Conservation (phyloP, 30 jellyfish, hydroid and myxozoan species). For the Aurelia coerulea region DNA sequence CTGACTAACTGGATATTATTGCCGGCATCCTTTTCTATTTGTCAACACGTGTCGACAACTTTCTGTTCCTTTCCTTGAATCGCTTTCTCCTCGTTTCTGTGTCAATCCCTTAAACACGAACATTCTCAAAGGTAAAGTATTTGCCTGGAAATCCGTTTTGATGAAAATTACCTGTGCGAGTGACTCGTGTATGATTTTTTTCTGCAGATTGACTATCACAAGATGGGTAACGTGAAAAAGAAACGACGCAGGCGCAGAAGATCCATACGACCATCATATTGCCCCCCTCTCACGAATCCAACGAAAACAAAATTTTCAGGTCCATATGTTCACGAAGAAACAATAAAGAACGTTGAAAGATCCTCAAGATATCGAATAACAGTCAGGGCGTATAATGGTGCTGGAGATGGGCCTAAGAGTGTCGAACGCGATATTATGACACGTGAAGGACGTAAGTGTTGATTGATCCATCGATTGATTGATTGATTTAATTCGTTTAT, state of each 20-base stretch:
- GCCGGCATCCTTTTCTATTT: too few species aligned
- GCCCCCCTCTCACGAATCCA: slow-evolving; percentile 18
- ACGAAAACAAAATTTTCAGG: slow-evolving; percentile 33
- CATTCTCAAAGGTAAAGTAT: neutral
- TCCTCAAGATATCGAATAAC: slow-evolving; percentile 66
- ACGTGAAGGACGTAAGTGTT: slow-evolving; percentile 87
- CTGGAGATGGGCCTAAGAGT: slow-evolving; percentile 95
- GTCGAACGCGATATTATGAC: slow-evolving; percentile 36
- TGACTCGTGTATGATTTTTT: neutral
- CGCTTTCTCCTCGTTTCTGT: too few species aligned
- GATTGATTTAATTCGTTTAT: too few species aligned
- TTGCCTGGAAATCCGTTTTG: neutral
- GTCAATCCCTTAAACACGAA: too few species aligned
- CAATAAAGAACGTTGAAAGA: slow-evolving; percentile 60
- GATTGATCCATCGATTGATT: too few species aligned
- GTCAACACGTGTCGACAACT: too few species aligned
- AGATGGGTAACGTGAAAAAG: slow-evolving; percentile 28
- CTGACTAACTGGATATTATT: too few species aligned
- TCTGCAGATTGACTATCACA: slow-evolving; percentile 45
- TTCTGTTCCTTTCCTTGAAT: too few species aligned
- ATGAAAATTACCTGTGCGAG: neutral
- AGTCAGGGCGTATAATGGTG: slow-evolving; percentile 84
- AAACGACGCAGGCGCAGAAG: slow-evolving; percentile 47
- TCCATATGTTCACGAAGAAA: slow-evolving; percentile 73
- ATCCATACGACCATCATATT: neutral